phyloP scores from a whole-genome alignment of 1,140 invertebrate genomes.

The Meloidogyne chitwoodi region DNA sequence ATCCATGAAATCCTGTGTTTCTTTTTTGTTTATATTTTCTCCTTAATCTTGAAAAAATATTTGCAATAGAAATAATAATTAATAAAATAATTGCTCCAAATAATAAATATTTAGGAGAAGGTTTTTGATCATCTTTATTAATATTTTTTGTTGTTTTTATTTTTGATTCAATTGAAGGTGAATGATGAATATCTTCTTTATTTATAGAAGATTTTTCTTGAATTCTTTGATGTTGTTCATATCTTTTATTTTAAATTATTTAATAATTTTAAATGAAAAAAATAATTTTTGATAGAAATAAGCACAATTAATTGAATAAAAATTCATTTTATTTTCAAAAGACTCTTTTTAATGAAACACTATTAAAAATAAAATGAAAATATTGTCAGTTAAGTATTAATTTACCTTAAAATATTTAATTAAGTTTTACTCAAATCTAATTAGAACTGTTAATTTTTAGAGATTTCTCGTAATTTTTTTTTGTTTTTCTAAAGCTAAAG shows the following conservation, averaged over 20 bases:
- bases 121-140: neutral
- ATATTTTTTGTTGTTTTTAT: neutral
- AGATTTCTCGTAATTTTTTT: too few species aligned
- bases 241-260: neutral
- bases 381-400: too few species aligned
- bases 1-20: conserved; percentile 8
- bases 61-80: conserved; percentile 6
- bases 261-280: too few species aligned
- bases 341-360: too few species aligned
- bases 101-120: neutral
- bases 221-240: neutral
- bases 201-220: neutral
- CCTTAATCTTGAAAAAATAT: conserved; percentile 19
- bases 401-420: too few species aligned
- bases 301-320: too few species aligned
- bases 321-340: too few species aligned
- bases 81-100: conserved; percentile 11
- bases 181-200: neutral
- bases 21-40: conserved; percentile 1
- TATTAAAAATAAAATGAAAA: too few species aligned
- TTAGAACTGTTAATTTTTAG: too few species aligned
- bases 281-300: too few species aligned
- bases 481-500: too few species aligned
- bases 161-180: neutral
- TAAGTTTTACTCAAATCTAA: too few species aligned